Percentiles rank a stretch among this genome's conserved stretches.
phyloP scores from a whole-genome alignment of 2,888 invertebrate species.

The Pogonocherus hispidulus region DNA sequence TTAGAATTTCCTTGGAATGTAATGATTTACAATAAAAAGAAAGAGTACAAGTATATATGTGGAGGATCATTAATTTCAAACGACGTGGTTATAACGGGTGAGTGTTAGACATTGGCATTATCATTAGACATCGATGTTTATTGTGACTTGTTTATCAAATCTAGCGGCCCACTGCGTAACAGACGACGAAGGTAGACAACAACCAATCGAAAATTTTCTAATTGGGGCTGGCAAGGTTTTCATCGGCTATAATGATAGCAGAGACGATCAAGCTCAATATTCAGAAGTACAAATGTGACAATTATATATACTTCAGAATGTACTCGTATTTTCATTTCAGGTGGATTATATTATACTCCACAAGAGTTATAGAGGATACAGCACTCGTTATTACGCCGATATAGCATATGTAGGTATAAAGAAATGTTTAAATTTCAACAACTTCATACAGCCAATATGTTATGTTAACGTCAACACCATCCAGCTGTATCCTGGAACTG shows the following conservation, averaged over 20 bases:
- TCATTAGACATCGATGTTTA: too few relatives aligned
- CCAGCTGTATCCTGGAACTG: constrained; percentile 22
- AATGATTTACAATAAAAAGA: not conserved
- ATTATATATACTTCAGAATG: too few relatives aligned
- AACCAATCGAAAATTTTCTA: constrained; percentile 25
- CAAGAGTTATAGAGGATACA: constrained; percentile 35
- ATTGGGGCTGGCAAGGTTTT: constrained; percentile 41
- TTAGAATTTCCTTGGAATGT: not conserved
- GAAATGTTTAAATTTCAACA: constrained; percentile 30
- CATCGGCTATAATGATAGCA: constrained; percentile 32
- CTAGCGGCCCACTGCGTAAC: constrained; percentile 34
- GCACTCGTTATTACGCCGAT: constrained; percentile 36
- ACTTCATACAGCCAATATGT: constrained; percentile 41
- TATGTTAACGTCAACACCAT: constrained; percentile 37
- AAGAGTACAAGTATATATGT: not conserved
- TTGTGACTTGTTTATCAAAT: too few relatives aligned
- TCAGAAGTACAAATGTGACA: not conserved
- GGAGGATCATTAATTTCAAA: not conserved
- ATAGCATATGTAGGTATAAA: constrained; percentile 39
- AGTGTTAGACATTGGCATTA: too few relatives aligned
- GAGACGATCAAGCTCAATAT: constrained; percentile 34
- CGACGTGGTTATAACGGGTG: not conserved
- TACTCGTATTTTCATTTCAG: too few relatives aligned
- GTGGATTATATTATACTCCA: constrained; percentile 38
- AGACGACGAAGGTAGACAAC: constrained; percentile 29